Conservation (phyloP, 2,113 vertebrate genomes). For the Lynx canadensis region DNA sequence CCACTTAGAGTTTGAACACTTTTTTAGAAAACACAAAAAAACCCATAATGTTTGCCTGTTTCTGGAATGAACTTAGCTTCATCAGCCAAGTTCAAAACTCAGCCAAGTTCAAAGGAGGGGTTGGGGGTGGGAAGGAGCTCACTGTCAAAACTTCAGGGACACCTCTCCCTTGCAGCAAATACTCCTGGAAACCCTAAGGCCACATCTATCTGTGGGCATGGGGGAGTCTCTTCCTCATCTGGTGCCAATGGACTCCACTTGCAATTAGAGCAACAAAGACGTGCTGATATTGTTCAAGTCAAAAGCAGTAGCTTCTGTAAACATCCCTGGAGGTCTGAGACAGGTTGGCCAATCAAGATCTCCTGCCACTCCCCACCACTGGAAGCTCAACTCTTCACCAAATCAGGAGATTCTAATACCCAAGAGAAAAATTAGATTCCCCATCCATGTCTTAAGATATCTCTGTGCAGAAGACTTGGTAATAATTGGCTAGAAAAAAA, state of each 20-base stretch:
- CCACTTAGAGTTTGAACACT: background rate
- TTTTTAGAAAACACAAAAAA: background rate
- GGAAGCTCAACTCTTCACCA: background rate
- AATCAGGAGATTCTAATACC: background rate
- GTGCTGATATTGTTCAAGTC: background rate
- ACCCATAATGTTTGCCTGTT: background rate
- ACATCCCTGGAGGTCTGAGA: background rate
- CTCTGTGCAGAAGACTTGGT: background rate
- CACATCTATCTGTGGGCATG: background rate
- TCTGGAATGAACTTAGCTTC: background rate
- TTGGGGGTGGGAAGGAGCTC: background rate
- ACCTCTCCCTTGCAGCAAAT: background rate
- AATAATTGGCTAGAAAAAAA: background rate
- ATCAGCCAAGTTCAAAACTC: background rate
- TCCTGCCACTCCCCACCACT: background rate
- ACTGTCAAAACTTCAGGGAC: background rate
- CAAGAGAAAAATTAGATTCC: conserved; percentile 23
- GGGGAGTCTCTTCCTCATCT: background rate
- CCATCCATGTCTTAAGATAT: background rate
- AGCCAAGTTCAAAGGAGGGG: background rate
- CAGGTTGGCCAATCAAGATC: background rate
- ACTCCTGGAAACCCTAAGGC: background rate
- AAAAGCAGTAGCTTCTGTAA: background rate
- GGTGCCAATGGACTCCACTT: background rate
- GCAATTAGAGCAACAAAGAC: background rate